Evolutionary conservation across 1,140 invertebrate genomes (phyloP), one percentile per base, ranked within the genome.

Genomic region (Ceratina calcarata): DNA sequence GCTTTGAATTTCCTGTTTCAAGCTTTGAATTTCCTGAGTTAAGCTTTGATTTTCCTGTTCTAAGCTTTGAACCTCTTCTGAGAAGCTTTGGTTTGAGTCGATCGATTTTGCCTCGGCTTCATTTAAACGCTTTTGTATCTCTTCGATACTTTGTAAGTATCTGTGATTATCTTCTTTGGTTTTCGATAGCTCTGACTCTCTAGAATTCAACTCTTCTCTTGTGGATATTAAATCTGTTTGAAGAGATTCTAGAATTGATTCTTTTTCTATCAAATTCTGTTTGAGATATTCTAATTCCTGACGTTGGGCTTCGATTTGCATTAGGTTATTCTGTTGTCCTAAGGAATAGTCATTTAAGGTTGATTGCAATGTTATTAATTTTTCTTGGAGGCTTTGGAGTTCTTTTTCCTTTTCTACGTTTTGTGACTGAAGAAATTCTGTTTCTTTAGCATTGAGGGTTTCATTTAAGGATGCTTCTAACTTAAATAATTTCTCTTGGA

Each of bases 1-100:
- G 45, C 90, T 89, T 13, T 86, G 83, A 78, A 89, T n/a, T n/a
- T n/a, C n/a, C 57, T 64, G 49, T 84, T 89, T 86, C 27, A 93
- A 72, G 45, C 90, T 89, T 13, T 86, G 83, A 78, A 89, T 51
- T 10, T 72, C 81, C 3, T 6, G 77, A 70, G 1, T n/a, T n/a
- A 2, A 58, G 8, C 70, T 82, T 15, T 89, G 85, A 7, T 87
- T 49, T 20, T n/a, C n/a, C 57, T 64, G 49, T 84, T 89, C 86
- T 32, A 93, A 72, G 45, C 90, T 89, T 13, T 86, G 83, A 78
- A 89, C 55, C 13, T 72, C 81, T 15, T 45, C 3, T 6, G 77
- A 70, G 1, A 2, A 58, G 8, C 70, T 82, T 15, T 89, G 85
- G 8, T 87, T 49, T 20, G 84, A 10, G 7, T 71, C 53, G 10